Base-by-base conservation (phyloP, 2,888 invertebrate genomes). In the Neuroscelio doddi region DNA sequence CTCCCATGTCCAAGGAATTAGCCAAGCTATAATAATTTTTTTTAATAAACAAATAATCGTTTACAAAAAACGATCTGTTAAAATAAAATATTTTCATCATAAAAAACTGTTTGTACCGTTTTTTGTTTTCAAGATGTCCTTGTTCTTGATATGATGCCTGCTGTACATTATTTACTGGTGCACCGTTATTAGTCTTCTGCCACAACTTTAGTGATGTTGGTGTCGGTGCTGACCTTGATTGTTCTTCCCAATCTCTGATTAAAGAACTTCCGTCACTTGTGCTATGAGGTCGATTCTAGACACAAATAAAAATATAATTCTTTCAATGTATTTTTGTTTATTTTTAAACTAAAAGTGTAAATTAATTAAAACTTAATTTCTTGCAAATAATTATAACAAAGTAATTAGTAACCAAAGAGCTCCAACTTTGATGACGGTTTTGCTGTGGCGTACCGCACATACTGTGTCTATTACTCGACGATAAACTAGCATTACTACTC, bases 401-500 rank as follows among this genome's bases (percentile, higher is more conserved):
- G 21, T 42, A 53, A 30, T 39, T 45, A 77, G 73, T 81, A 83
- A 88, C 88, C 80, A 88, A 79, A 74, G 89, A 89, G 64, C 87
- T 90, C 73, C 92, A 89, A 80, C 93, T 93, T 71, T 92, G 90
- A 76, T 91, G 90, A 70, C 90, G 89, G 36, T 89, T 81, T 51
- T 82, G 81, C 41, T 84, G 80, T 0, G 82, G 81, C 14, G 83
- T 82, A 41, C 83, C 83, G 44, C 82, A 82, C 63, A 77, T 74
- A 50, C 84, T 84, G 52, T 81, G 81, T 32, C 83, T 76, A 45
- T 81, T 81, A 46, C 74, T 81, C 8, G 80, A 81, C 29, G 89
- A 89, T 59, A 92, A 87, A 81, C 93, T 93, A 46, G 93, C 90
- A 69, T 90, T 91, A 81, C 93, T 93, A 69, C 93, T 93, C 42